A percentile compares a stretch with the other conserved stretches of the same genome.
These are phyloP conservation scores for Pocillopora damicornis DNA, from an alignment of 64 coral and sea anemone genomes.

Conservation along the genomic window DNA sequence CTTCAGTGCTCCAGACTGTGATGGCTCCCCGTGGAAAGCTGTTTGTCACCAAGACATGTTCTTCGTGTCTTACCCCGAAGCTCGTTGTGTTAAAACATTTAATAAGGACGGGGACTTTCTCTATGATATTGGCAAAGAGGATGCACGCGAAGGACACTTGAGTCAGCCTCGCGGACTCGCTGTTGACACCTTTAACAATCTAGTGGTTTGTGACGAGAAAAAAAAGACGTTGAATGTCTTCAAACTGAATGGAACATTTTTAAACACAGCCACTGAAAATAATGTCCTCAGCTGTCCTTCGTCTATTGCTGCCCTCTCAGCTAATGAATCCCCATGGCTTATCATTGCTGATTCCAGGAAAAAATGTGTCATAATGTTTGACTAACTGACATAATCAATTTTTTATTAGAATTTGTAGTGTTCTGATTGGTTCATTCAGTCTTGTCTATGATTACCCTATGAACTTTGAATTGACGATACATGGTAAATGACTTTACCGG, in stretches of 20 bases:
- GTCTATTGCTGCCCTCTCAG: slow-evolving; percentile 3
- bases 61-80: slow-evolving; percentile 36
- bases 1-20: slow-evolving; percentile 18
- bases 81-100: slow-evolving; percentile 29
- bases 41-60: slow-evolving; percentile 12
- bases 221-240: slow-evolving; percentile 17
- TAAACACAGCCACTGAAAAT: slow-evolving; percentile 17
- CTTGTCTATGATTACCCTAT: too few relatives aligned
- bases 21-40: slow-evolving; percentile 14
- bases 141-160: neutral
- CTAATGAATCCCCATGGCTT: neutral
- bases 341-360: neutral
- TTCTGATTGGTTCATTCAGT: neutral
- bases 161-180: slow-evolving; percentile 26
- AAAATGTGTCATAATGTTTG: neutral
- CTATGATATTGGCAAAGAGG: neutral
- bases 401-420: neutral
- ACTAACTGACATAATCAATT: neutral
- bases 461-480: too few relatives aligned
- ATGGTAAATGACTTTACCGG: too few relatives aligned
- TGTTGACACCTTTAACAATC: slow-evolving; percentile 19
- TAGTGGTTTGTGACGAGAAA: slow-evolving; percentile 23
- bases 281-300: neutral
- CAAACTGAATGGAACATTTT: slow-evolving; percentile 34
- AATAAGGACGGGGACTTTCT: slow-evolving; percentile 21